Base-by-base conservation (phyloP, 2,888 invertebrate species). In the Periphyllus acericola region DNA sequence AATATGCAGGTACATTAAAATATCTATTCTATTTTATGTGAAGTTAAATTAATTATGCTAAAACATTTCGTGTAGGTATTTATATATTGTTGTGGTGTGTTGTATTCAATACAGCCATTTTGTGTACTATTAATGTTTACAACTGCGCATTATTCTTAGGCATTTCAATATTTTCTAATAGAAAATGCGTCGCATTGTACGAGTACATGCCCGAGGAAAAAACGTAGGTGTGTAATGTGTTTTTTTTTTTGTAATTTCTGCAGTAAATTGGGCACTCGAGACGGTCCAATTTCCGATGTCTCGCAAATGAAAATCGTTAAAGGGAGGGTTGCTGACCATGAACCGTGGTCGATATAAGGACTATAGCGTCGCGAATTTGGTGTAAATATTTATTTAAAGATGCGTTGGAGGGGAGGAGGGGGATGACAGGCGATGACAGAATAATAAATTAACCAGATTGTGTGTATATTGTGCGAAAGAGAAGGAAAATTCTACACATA, bases 21-120 rank as follows among this genome's bases (percentile, higher is more conserved):
- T 78, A 78, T 21, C 78, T 52, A 29, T 40, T 9, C 66, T 8
- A 80, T 68, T n/a, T 81, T 68, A 6, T 68, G 40, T 81, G 40
- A 68, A 68, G 40, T 81, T 40, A 40, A 68, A 40, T 81, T 60
- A 60, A 75, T 75, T 40, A 68, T 11, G 19, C 29, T 40, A 68
- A 40, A 68, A 81, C n/a, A 68, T 81, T 68, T 19, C 60, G 21
- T 60, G 60, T 25, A 60, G 5, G 11, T 46, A 46, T 46, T 46
- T 46, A 8, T 11, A 5, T 46, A 46, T 60, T 60, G 25, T 60
- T 60, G 60, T 8, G 5, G 25, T 60, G 6, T 25, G 21, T 60
- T 60, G 6, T 25, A 25, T 60, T 60, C 21, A 60, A 32, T 14
- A 71, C 25, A 32, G 21, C 25, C 60, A 25, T 60, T 60, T 21